These are phyloP conservation scores for Callinectes sapidus DNA, from an alignment of 2,888 invertebrate genomes.

Conservation along the genomic window DNA sequence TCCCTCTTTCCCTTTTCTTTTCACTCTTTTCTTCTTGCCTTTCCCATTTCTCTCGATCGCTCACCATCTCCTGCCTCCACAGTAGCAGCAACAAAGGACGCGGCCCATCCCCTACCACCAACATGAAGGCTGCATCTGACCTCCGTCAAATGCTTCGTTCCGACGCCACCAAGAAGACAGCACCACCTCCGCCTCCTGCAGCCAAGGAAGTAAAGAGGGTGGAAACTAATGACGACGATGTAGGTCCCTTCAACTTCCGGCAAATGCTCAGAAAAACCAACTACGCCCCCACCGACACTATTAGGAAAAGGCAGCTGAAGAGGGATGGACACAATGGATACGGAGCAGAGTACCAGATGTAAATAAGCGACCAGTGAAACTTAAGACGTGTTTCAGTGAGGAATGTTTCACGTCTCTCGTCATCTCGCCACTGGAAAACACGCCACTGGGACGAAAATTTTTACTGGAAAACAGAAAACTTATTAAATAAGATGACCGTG, in stretches of 20 bases:
- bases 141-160: conserved; percentile 78
- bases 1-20: neutral
- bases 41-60: neutral
- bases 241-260: conserved; percentile 83
- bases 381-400: neutral
- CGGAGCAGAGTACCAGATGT: conserved; percentile 67
- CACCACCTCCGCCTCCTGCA: conserved; percentile 44
- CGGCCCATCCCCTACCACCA: conserved; percentile 62
- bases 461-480: no score
- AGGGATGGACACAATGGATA: conserved; percentile 59
- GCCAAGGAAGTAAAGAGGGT: neutral
- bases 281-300: conserved; percentile 82
- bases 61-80: neutral
- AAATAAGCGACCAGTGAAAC: neutral
- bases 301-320: conserved; percentile 76
- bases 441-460: no score
- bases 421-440: neutral
- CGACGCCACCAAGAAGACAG: neutral
- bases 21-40: neutral
- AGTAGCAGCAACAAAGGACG: conserved; percentile 44
- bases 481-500: neutral
- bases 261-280: conserved; percentile 82
- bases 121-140: conserved; percentile 76
- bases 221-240: conserved; percentile 77
- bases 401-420: neutral